These are phyloP conservation scores for Verasper variegatus DNA, from an alignment of 2,113 vertebrate genomes.

Conservation along the genomic window DNA sequence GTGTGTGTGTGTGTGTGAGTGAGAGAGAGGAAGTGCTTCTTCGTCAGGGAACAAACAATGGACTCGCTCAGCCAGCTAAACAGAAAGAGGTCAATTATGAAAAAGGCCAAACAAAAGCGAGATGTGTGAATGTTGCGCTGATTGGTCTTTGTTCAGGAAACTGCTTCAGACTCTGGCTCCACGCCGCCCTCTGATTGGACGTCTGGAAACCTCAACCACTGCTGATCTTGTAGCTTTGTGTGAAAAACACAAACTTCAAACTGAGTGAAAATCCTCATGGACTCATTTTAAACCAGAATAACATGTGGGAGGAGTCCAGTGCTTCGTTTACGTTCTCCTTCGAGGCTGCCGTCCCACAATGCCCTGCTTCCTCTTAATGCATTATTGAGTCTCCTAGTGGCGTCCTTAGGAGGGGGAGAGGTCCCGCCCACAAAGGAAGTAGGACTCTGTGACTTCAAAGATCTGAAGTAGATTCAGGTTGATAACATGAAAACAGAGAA, in stretches of 20 bases:
- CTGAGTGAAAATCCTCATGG: neutral
- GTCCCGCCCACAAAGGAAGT: constrained; percentile 49
- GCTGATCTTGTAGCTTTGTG: neutral
- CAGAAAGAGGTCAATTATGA: constrained; percentile 66
- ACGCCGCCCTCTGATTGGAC: constrained; percentile 11
- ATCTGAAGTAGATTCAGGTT: constrained; percentile 38
- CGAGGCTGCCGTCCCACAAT: constrained; percentile 45
- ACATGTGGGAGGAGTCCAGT: neutral
- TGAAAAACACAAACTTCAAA: neutral
- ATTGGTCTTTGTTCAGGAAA: constrained; percentile 54
- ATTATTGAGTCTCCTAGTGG: constrained; percentile 65
- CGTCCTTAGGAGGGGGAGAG: constrained; percentile 32
- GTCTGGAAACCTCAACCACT: neutral
- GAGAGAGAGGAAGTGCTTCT: too few relatives aligned
- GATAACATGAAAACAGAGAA: neutral
- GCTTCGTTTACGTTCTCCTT: constrained; percentile 62
- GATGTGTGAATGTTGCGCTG: constrained; percentile 17
- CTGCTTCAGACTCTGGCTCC: neutral
- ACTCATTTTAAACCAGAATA: neutral
- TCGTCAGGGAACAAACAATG: constrained; percentile 56
- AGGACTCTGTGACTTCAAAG: constrained; percentile 70
- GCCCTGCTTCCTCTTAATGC: constrained; percentile 47
- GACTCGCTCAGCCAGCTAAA: constrained; percentile 62
- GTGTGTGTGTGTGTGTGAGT: constrained; percentile 44
- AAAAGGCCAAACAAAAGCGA: constrained; percentile 24